phyloP scores from a whole-genome alignment of 2,888 invertebrate genomes.

The Apamea anceps region DNA sequence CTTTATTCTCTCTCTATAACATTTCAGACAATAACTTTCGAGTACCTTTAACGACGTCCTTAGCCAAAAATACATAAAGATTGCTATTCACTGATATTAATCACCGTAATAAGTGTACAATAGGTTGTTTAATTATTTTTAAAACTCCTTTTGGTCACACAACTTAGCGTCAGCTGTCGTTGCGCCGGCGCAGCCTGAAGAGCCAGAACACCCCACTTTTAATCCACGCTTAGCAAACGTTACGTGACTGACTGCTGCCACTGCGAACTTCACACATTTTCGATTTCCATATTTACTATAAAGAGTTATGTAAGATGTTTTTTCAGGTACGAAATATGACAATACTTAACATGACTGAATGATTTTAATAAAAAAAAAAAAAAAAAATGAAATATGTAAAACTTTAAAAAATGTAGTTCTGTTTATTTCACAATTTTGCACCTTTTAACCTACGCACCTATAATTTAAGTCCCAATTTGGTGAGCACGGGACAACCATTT shows the following conservation, averaged over 20 bases:
- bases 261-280: slow-evolving; percentile 67
- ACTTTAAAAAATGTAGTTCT: neutral
- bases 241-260: slow-evolving; percentile 67
- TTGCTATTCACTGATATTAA: slow-evolving; percentile 63
- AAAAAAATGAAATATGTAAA: neutral
- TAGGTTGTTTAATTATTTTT: slow-evolving; percentile 62
- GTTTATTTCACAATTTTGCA: slow-evolving; percentile 1
- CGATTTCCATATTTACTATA: neutral
- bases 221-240: slow-evolving; percentile 81
- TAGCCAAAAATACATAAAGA: slow-evolving; percentile 47
- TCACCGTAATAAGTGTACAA: slow-evolving; percentile 59
- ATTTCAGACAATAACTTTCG: slow-evolving; percentile 39
- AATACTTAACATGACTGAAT: neutral
- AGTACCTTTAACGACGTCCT: slow-evolving; percentile 37
- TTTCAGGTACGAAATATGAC: neutral
- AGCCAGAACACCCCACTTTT: slow-evolving; percentile 80
- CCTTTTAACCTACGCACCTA: slow-evolving; percentile 24
- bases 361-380: neutral
- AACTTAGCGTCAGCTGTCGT: slow-evolving; percentile 83
- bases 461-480: slow-evolving; percentile 45
- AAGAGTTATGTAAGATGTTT: neutral
- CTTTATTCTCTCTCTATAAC: slow-evolving; percentile 33
- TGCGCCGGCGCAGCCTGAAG: slow-evolving; percentile 82
- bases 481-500: slow-evolving; percentile 5
- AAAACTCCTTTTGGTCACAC: slow-evolving; percentile 51